Percentiles rank a stretch among this genome's conserved stretches.
Conservation (phyloP, 2,113 vertebrate genomes). For the Peromyscus leucopus region DNA sequence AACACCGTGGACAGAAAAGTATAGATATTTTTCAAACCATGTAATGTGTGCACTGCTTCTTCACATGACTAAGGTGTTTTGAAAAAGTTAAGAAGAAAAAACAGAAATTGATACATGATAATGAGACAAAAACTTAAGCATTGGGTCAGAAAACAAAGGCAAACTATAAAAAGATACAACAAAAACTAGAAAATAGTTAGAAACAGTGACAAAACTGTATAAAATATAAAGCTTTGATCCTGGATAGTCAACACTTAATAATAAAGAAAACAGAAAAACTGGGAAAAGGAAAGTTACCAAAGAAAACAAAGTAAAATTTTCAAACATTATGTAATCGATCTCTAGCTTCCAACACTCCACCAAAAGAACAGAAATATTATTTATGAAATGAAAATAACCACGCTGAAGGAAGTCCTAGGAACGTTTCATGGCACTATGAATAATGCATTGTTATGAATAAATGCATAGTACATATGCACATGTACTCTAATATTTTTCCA, state of each 20-base stretch:
- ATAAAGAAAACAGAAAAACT: not conserved
- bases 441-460: not conserved
- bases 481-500: not conserved
- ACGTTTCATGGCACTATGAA: not conserved
- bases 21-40: not conserved
- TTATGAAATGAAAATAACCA: not conserved
- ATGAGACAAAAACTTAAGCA: not conserved
- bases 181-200: constrained; percentile 9
- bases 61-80: not conserved
- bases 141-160: not conserved
- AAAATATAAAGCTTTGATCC: constrained; percentile 12
- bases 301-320: constrained; percentile 28
- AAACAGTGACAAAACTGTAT: not conserved
- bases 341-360: not conserved
- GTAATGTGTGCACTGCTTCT: not conserved
- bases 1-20: not conserved
- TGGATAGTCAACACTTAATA: not conserved
- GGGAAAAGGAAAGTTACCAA: not conserved
- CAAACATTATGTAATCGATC: not conserved
- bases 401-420: not conserved
- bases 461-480: not conserved
- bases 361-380: not conserved
- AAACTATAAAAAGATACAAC: not conserved
- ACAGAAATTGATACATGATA: not conserved
- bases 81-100: not conserved